A percentile compares a stretch with the other conserved stretches of the same genome.
These are phyloP conservation scores for Drosophila kanekoi DNA, from an alignment of 2,888 invertebrate species.

Conservation along the genomic window DNA sequence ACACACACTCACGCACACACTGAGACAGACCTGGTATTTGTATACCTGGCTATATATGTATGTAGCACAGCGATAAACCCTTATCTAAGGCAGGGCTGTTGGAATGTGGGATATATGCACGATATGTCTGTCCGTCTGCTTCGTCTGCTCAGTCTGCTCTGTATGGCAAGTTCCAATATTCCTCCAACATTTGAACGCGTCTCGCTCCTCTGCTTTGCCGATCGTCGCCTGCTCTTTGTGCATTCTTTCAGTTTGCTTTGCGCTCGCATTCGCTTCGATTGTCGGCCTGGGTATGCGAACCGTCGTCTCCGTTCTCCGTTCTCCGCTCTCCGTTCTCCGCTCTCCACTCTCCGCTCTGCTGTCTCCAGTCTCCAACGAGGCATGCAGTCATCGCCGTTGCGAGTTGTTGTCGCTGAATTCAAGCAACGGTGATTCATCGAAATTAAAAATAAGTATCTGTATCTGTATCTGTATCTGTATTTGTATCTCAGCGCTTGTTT, in stretches of 20 bases:
- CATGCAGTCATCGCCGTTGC: conserved; percentile 69
- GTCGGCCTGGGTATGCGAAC: conserved; percentile 13
- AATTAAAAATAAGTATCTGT: conserved; percentile 76
- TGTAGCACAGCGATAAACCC: conserved; percentile 45
- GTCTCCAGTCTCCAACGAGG: conserved; percentile 68
- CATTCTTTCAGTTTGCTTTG: conserved; percentile 74
- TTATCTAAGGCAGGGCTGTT: conserved; percentile 48
- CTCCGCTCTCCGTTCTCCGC: conserved; percentile 8
- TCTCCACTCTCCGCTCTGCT: conserved; percentile 7
- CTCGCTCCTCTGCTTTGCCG: conserved; percentile 59
- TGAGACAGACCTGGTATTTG: background rate
- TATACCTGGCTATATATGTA: conserved; percentile 17
- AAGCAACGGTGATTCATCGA: conserved; percentile 76
- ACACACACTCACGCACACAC: background rate
- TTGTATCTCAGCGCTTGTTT: conserved; percentile 68
- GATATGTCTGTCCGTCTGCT: background rate
- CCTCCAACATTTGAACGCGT: conserved; percentile 45
- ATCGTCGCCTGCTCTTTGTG: conserved; percentile 71
- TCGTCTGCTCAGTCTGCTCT: conserved; percentile 4
- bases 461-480: conserved; percentile 40
- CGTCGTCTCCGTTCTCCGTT: conserved; percentile 24
- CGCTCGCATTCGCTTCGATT: conserved; percentile 49
- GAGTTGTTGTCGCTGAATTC: conserved; percentile 52
- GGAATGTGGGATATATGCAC: conserved; percentile 36
- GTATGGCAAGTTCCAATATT: conserved; percentile 45